These are phyloP conservation scores for Petrolisthes manimaculis DNA, from an alignment of 2,888 invertebrate species.

Conservation along the genomic window DNA sequence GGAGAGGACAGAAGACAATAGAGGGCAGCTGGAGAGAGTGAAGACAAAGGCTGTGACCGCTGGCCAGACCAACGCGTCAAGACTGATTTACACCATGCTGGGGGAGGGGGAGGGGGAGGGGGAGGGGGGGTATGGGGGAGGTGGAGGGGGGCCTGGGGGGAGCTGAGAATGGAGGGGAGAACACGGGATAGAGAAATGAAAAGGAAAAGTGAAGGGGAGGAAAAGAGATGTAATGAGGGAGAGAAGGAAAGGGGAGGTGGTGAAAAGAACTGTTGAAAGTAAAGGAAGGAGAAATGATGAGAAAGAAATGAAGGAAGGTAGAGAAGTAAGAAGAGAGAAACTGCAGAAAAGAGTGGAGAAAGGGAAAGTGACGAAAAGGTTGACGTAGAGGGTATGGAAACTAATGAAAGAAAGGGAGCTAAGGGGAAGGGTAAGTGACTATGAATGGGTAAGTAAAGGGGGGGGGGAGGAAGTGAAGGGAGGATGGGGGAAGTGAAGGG, in stretches of 20 bases:
- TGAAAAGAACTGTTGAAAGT: background rate
- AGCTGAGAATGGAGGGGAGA: background rate
- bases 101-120: background rate
- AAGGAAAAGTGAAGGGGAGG: background rate
- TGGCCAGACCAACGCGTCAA: background rate
- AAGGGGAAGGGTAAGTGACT: too few species aligned
- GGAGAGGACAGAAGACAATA: background rate
- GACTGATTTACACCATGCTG: background rate
- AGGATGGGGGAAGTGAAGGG: background rate
- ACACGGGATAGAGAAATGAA: background rate
- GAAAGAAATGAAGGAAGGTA: background rate
- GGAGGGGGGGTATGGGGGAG: background rate
- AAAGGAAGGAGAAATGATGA: background rate
- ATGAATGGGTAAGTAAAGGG: background rate
- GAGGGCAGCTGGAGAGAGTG: conserved; percentile 16
- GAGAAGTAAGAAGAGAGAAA: background rate
- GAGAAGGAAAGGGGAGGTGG: background rate
- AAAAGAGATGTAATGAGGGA: background rate
- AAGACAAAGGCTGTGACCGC: background rate
- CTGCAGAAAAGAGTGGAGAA: background rate
- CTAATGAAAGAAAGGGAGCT: background rate
- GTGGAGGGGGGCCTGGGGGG: background rate
- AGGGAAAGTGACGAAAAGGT: background rate
- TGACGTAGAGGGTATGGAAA: background rate
- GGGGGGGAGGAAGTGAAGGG: background rate